Conservation (phyloP, 2,888 invertebrate species). For the Papilio demoleus region DNA sequence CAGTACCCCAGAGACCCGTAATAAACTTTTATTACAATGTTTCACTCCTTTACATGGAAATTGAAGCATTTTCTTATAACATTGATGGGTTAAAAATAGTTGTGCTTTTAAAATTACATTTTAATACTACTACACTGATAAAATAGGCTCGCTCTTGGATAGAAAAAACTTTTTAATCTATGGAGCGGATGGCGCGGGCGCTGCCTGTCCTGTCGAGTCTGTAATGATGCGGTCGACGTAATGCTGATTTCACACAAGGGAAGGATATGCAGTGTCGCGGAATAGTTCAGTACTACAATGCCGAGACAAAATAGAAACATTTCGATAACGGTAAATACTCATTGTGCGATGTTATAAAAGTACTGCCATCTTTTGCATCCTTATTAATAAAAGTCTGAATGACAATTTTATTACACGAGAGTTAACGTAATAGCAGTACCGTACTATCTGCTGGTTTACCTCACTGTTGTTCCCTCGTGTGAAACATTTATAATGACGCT, state of each 20-base stretch:
- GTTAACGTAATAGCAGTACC: not conserved
- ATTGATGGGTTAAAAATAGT: slow-evolving; percentile 27
- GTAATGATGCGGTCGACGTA: slow-evolving; percentile 73
- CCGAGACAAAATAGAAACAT: not conserved
- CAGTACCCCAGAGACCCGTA: not conserved
- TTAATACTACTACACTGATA: slow-evolving; percentile 39
- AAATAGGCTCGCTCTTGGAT: slow-evolving; percentile 34
- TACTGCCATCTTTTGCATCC: not conserved
- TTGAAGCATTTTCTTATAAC: slow-evolving; percentile 9
- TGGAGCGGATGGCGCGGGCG: slow-evolving; percentile 48
- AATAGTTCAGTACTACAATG: not conserved
- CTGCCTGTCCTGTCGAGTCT: slow-evolving; percentile 44
- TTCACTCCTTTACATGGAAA: slow-evolving; percentile 10
- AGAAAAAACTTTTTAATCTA: slow-evolving; percentile 42
- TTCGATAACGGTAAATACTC: no score
- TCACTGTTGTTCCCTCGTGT: not conserved
- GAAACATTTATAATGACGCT: slow-evolving; percentile 52
- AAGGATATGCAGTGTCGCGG: not conserved
- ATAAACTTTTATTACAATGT: not conserved
- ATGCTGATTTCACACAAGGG: slow-evolving; percentile 3
- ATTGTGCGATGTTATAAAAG: no score
- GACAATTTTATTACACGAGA: not conserved
- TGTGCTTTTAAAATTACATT: slow-evolving; percentile 33
- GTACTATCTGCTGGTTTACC: not conserved
- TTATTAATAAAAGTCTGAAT: not conserved